Conservation (phyloP, 1,140 invertebrate genomes). For the Atta cephalotes region DNA sequence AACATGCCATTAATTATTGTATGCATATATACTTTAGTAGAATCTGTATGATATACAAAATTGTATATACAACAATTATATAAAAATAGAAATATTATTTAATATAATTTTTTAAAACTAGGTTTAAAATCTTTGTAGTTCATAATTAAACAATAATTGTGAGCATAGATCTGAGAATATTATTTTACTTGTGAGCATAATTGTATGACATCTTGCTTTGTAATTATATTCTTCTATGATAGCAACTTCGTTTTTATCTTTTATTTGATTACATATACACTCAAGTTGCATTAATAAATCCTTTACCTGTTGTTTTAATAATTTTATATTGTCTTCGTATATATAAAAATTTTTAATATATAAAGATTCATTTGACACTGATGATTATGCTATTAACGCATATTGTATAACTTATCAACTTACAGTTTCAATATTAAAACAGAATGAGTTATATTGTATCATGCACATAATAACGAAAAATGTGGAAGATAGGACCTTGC, state of each 20-base stretch:
- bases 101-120: too few species aligned
- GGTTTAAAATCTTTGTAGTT: too few species aligned
- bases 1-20: background rate
- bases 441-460: background rate
- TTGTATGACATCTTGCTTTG: background rate
- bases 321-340: background rate
- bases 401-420: background rate
- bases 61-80: too few species aligned
- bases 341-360: background rate
- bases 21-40: background rate
- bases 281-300: background rate
- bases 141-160: too few species aligned
- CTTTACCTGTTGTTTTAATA: background rate
- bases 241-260: conserved; percentile 30
- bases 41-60: background rate
- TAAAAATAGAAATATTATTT: too few species aligned
- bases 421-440: conserved; percentile 4
- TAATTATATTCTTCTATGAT: conserved; percentile 4
- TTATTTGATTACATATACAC: conserved; percentile 4
- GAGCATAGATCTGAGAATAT: background rate
- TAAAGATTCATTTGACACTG: too few species aligned
- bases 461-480: background rate
- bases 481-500: background rate
- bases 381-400: background rate
- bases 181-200: conserved; percentile 14